Conservation (phyloP, 2,888 invertebrate species). For the Drosophila barbarae region DNA sequence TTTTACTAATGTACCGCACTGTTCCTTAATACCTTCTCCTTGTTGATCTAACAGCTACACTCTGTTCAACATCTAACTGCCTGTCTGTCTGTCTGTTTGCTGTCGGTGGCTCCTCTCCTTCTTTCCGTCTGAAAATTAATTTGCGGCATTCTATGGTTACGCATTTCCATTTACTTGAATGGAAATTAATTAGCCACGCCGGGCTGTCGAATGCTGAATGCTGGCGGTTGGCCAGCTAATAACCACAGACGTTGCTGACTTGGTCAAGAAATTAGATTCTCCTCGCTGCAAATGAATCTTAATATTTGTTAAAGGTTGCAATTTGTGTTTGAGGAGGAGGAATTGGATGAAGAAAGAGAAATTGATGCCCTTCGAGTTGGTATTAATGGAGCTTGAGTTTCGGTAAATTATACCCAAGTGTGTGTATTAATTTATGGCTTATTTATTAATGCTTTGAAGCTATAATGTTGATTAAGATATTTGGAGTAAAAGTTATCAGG, state of each 20-base stretch:
- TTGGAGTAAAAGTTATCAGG: not conserved
- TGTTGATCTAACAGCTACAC: constrained; percentile 12
- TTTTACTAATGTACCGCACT: constrained; percentile 7
- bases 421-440: not conserved
- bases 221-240: constrained; percentile 37
- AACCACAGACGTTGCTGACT: constrained; percentile 27
- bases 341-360: not conserved
- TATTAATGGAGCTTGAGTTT: constrained; percentile 15
- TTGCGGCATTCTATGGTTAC: constrained; percentile 36
- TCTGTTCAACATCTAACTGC: constrained; percentile 21
- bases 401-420: constrained; percentile 4
- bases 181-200: constrained; percentile 63
- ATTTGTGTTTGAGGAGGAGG: constrained; percentile 13
- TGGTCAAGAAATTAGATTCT: constrained; percentile 29
- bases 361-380: constrained; percentile 15
- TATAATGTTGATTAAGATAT: not conserved
- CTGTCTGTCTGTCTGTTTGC: constrained; percentile 4
- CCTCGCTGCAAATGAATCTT: constrained; percentile 30
- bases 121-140: constrained; percentile 35
- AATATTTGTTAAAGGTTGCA: constrained; percentile 31
- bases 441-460: constrained; percentile 1
- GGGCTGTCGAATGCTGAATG: constrained; percentile 37
- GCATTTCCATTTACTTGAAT: constrained; percentile 50
- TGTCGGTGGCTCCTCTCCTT: not conserved
- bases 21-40: constrained; percentile 14